Evolutionary conservation across 2,113 vertebrate species (phyloP), one percentile per base, ranked within the genome.

Genomic region (Oplegnathus fasciatus): DNA sequence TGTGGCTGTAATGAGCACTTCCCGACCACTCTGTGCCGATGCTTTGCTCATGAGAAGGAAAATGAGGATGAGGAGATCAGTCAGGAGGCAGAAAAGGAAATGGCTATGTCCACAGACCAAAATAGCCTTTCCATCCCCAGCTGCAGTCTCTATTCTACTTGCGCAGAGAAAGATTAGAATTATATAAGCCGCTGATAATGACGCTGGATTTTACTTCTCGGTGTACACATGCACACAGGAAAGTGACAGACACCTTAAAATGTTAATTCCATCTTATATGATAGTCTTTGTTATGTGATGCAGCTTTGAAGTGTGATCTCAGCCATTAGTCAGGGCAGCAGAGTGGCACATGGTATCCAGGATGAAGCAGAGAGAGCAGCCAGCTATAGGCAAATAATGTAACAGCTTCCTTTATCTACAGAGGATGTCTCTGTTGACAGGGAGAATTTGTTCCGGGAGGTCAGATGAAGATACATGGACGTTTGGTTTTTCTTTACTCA

Each of bases 81-180:
- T 88, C 78, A 72, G 79, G 57, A 88, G 80, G 75, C 55, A 81
- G 52, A 76, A 66, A 80, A 84, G 74, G 67, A 84, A 86, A 87
- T 64, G 55, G 54, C 66, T 65, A 22, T 32, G 76, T 89, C 72
- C 70, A 72, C n/a, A 30, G 78, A 86, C 85, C 50, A 78, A 90
- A 93, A 92, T 91, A 91, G 83, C 78, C 77, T 34, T 58, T 79
- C 74, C 58, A 50, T 84, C 69, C 77, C 64, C 80, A 64, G 84
- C 84, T 85, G 74, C 74, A 72, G 69, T 30, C 34, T 85, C 65
- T 44, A 11, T 75, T 88, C 78, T 52, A 55, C 78, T 80, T 44
- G 34, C 78, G 75, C 68, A 67, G 82, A 78, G 46, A 54, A 40
- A 86, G 68, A 81, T 80, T 66, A 32, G 20, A 80, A 67, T 83